Evolutionary conservation across 2,113 vertebrate species (phyloP).

Genomic region (human (Homo sapiens)): GRCh38 chr9:20605501-20606000

Average conservation of each 20-base stretch:
- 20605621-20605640: constrained; percentile 27
- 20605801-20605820: neutral
- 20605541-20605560: neutral
- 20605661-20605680: constrained; percentile 30
- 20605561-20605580: constrained; percentile 4
- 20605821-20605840: constrained; percentile 12
- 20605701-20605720: neutral
- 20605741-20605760: neutral
- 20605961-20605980: constrained; percentile 53
- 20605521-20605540: neutral
- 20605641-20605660: constrained; percentile 34
- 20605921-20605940: constrained; percentile 41
- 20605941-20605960: constrained; percentile 9
- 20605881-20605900: constrained; percentile 35
- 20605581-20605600: neutral
- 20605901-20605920: neutral
- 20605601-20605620: neutral
- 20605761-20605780: neutral
- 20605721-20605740: neutral
- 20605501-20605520: constrained; percentile 23
- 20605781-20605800: neutral
- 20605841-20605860: neutral
- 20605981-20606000: constrained; percentile 67
- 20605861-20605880: neutral
- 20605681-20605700: neutral